Evolutionary conservation across 2,888 invertebrate species (phyloP).

Genomic region (Rotaria magnacalcarata): DNA sequence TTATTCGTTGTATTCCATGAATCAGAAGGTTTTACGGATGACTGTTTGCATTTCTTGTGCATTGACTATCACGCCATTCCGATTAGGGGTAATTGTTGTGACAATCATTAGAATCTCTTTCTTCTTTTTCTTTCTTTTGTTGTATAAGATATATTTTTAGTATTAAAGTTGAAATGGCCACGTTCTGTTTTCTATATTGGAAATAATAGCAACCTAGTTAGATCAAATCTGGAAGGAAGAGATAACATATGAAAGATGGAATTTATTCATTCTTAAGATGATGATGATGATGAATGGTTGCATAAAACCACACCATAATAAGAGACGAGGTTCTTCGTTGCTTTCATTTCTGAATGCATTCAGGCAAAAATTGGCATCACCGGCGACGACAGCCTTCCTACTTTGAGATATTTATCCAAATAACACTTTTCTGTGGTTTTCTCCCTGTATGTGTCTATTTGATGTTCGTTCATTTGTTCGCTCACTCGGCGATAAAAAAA

Average conservation of each 20-base stretch:
- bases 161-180: neutral
- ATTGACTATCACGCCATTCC: too few species aligned
- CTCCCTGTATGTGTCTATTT: neutral
- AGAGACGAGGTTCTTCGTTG: neutral
- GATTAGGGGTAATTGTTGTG: too few species aligned
- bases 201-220: neutral
- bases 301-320: neutral
- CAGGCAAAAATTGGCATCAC: neutral
- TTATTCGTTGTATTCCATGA: neutral
- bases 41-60: too few species aligned
- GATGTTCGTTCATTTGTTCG: neutral
- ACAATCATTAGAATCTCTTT: too few species aligned
- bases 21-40: too few species aligned
- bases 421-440: neutral
- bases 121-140: too few species aligned
- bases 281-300: constrained; percentile 1
- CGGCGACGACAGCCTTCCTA: neutral
- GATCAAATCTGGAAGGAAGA: neutral
- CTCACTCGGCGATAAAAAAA: neutral
- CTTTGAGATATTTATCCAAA: neutral
- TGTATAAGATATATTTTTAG: too few species aligned
- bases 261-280: neutral
- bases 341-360: neutral
- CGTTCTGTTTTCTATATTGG: neutral
- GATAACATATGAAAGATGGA: constrained; percentile 9